Base-by-base conservation (phyloP, 2,113 vertebrate species). In the Cairina moschata region DNA sequence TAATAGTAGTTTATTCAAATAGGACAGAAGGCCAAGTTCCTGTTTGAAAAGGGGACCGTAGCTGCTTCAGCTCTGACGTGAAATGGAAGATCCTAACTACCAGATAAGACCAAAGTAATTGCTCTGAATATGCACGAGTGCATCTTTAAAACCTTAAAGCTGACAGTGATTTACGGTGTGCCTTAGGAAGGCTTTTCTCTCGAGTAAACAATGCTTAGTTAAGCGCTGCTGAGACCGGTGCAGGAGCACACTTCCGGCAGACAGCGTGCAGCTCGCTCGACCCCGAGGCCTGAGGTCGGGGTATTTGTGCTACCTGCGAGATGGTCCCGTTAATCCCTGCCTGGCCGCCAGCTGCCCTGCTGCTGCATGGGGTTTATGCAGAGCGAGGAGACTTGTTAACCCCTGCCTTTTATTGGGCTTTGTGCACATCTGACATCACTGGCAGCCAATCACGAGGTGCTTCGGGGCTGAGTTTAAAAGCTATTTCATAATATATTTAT, bases 401-500 rank as follows among this genome's bases (percentile, higher is more conserved):
- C 36, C 62, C 0, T 7, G 28, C 8, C 2, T 42, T 25, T 34
- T 21, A 46, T 71, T 17, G 88, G 77, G 69, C 91, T 88, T 48
- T n/a, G 60, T 89, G 86, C 71, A 75, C 80, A 86, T 40, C 83
- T 95, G 93, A 83, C 83, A 58, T 86, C 75, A 75, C 10, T 26
- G 81, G 83, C 85, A 86, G 46, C 94, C 50, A 69, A 75, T 59
- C 63, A 76, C 31, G 6, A 46, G 22, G 32, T 25, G 81, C 59
- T 50, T 60, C 6, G 50, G 38, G 86, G 60, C 93, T 82, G 17
- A 83, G 42, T 94, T 95, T 88, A 78, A 60, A 89, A 78, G 73
- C 91, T 83, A 73, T 95, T 93, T 86, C 94, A 95, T 91, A 69
- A 92, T 63, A 42, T 85, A 94, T 94, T 94, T 91, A 93, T 91